Conservation (phyloP, 2,113 vertebrate genomes). For the Callorhinus ursinus region DNA sequence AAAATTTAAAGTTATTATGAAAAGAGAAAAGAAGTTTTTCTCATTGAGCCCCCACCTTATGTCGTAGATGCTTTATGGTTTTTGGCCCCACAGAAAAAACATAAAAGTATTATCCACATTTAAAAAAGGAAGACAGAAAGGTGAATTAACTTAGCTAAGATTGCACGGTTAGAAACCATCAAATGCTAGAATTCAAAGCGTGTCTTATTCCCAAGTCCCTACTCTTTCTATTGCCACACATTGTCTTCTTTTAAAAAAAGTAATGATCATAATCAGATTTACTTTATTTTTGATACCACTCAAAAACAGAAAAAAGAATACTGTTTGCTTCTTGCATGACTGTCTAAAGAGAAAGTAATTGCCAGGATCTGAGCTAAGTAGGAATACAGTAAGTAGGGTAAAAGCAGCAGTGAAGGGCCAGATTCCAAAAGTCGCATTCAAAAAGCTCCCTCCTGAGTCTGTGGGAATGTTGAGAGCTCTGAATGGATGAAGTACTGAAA, state of each 20-base stretch:
- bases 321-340: neutral
- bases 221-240: neutral
- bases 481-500: neutral
- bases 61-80: neutral
- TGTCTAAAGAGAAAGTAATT: neutral
- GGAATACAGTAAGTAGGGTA: neutral
- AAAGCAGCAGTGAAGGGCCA: neutral
- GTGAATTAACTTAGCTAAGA: slow-evolving; percentile 26
- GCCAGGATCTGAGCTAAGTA: neutral
- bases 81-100: neutral
- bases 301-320: slow-evolving; percentile 9
- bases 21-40: neutral
- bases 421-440: neutral
- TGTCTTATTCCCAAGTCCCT: neutral
- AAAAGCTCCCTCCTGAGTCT: neutral
- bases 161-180: neutral
- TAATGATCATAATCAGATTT: neutral
- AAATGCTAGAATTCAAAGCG: neutral
- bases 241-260: neutral
- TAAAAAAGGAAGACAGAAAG: slow-evolving; percentile 45
- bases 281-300: neutral
- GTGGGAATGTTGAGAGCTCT: neutral
- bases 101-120: neutral
- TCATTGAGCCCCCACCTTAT: neutral
- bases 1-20: slow-evolving; percentile 4